A percentile compares a stretch with the other conserved stretches of the same genome.
Conservation (phyloP, 1,140 invertebrate species). For the Drosophila saltans region DNA sequence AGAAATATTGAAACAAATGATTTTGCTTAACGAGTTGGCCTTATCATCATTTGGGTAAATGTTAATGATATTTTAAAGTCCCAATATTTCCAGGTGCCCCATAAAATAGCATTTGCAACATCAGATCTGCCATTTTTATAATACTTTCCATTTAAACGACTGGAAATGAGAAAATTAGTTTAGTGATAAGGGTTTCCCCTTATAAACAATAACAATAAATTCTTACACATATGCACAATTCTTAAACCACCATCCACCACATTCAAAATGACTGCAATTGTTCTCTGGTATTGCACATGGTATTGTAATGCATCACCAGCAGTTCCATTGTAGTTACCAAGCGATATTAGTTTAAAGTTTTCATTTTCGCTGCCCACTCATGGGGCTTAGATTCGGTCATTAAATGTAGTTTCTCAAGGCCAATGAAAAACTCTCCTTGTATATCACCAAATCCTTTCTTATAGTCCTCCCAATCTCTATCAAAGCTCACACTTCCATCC, state of each 20-base stretch:
- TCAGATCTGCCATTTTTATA: not conserved
- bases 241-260: constrained; percentile 86
- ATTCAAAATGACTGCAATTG: constrained; percentile 85
- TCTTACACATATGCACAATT: too few species aligned
- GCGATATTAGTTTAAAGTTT: constrained; percentile 86
- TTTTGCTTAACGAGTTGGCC: not conserved
- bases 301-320: constrained; percentile 87
- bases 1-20: too few species aligned
- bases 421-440: constrained; percentile 86
- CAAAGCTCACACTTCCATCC: constrained; percentile 86
- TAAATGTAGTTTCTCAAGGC: constrained; percentile 85
- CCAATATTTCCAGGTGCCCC: not conserved
- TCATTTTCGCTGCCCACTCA: constrained; percentile 86
- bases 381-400: constrained; percentile 85
- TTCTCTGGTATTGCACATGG: too few species aligned
- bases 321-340: constrained; percentile 87
- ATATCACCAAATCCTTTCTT: constrained; percentile 86
- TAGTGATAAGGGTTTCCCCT: too few species aligned
- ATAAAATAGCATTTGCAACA: not conserved
- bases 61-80: constrained; percentile 9
- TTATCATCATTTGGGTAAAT: constrained; percentile 18
- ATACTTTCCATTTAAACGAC: constrained; percentile 18
- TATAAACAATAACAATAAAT: too few species aligned
- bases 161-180: not conserved
- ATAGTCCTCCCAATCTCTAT: constrained; percentile 85